Base-by-base conservation (phyloP, 1,140 invertebrate species). In the Ephestia elutella region DNA sequence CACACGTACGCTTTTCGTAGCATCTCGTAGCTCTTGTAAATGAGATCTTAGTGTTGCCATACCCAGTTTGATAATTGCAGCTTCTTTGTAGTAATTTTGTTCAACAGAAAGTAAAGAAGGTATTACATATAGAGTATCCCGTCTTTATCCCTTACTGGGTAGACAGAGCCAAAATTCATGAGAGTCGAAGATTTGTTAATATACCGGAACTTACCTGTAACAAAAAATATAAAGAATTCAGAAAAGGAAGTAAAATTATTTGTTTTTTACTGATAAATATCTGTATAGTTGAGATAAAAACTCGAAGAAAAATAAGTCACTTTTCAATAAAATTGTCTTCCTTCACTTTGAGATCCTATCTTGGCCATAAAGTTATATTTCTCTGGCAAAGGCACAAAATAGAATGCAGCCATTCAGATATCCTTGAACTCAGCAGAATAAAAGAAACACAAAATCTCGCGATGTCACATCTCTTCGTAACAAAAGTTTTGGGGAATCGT, bases 311-410 rank as follows among this genome's bases (percentile, higher is more conserved):
- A n/a, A 44, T n/a, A 15, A 44, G 13, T 15, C 1, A 44, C 2
- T 44, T 44, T 5, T 44, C 13, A 44, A 13, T 15, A 44, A 5
- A 44, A 32, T 32, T 5, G 30, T 32, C 9, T 32, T 10, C 7
- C 7, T 32, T 32, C 30, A 11, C 30, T 32, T 10, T 9, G 7
- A 15, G 13, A 17, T 44, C 10, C 15, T 44, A 44, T 44, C 38
- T 44, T 15, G 13, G 38, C 38, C 3, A 44, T 44, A 44, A 15
- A 44, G n/a, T 5, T 15, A 44, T 44, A 44, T 44, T 44, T 44
- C 38, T 44, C 38, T 15, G 38, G 38, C 38, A 44, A 44, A 44
- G 38, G 38, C 38, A 44, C 38, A 44, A 10, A 44, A 44, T 44
- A 44, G 38, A 44, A 10, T 44, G 38, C 38, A 44, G 13, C 15